A percentile compares a stretch with the other conserved stretches of the same genome.
These are phyloP conservation scores for Athetis lepigone DNA, from an alignment of 2,888 invertebrate genomes.

Conservation along the genomic window DNA sequence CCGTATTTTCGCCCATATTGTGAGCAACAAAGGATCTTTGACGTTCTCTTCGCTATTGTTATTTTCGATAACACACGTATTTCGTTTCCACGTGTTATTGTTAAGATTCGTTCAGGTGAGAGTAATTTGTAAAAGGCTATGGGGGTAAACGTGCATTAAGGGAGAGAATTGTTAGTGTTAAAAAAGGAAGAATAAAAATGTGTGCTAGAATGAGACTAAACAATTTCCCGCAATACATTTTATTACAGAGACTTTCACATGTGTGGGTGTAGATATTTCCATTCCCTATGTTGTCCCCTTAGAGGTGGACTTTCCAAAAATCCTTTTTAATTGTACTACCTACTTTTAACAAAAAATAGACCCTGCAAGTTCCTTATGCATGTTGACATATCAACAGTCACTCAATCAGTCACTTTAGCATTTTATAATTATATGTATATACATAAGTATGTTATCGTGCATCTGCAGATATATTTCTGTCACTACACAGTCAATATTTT, in stretches of 20 bases:
- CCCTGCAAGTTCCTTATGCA: no score
- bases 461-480: background rate
- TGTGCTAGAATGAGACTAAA: background rate
- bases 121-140: conserved; percentile 53
- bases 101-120: conserved; percentile 43
- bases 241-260: no score
- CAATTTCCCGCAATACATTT: no score
- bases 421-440: no score
- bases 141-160: conserved; percentile 26
- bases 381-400: no score
- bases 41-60: conserved; percentile 49
- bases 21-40: conserved; percentile 54
- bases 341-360: no score
- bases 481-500: conserved; percentile 1
- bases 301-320: no score
- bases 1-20: conserved; percentile 16
- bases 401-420: no score
- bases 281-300: no score
- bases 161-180: conserved; percentile 7
- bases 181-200: background rate
- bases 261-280: no score
- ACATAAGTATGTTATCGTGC: no score
- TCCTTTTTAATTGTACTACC: no score
- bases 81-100: conserved; percentile 46
- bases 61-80: conserved; percentile 52